Conservation (phyloP, 1,140 invertebrate species). For the Amphibalanus amphitrite region DNA sequence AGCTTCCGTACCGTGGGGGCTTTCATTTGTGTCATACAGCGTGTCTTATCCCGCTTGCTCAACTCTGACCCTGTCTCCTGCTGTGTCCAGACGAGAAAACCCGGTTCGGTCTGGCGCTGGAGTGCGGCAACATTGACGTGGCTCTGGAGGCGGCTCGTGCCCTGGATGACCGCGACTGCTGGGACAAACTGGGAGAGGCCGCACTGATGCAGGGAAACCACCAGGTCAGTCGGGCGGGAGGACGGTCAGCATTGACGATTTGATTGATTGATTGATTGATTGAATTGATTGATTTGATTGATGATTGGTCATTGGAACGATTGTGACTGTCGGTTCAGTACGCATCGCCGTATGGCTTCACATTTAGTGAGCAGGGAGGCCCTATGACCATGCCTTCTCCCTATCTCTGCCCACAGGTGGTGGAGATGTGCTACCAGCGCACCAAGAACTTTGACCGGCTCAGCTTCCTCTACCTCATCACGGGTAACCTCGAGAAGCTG, state of each 20-base stretch:
- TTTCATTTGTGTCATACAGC: no score
- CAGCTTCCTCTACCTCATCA: conserved; percentile 94
- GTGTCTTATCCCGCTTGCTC: no score
- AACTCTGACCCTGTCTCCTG: background rate
- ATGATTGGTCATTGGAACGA: conserved; percentile 9
- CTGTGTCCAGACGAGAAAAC: conserved; percentile 69
- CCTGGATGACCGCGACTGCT: conserved; percentile 83
- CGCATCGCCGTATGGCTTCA: conserved; percentile 21
- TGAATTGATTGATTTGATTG: no score
- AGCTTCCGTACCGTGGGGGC: no score
- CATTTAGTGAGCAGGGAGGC: no score
- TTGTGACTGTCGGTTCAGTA: conserved; percentile 15
- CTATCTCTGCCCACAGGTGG: conserved; percentile 35
- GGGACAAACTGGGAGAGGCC: conserved; percentile 90
- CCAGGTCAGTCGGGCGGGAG: conserved; percentile 56
- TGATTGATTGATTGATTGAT: no score
- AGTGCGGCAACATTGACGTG: conserved; percentile 97
- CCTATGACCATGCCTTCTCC: no score
- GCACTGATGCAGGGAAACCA: conserved; percentile 89
- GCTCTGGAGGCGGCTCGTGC: conserved; percentile 80
- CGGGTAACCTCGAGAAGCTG: conserved; percentile 94
- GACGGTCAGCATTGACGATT: no score
- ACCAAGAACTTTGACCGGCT: conserved; percentile 99
- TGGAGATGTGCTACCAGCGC: conserved; percentile 98
- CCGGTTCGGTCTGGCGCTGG: conserved; percentile 82